Conservation (phyloP, 2,113 vertebrate species). For the Zosterops hypoxanthus region DNA sequence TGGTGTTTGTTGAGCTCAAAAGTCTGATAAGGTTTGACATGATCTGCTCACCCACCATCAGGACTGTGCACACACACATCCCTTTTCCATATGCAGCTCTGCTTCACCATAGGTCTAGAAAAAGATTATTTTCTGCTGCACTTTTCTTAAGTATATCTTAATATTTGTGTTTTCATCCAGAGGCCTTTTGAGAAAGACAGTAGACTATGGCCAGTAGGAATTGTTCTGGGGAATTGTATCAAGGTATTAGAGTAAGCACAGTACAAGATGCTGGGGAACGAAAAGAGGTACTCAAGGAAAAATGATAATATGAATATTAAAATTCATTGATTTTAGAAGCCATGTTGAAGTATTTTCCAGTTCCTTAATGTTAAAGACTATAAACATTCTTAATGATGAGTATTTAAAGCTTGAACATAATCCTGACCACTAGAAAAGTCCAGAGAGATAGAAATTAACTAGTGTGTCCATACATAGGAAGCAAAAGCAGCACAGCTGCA, state of each 20-base stretch:
- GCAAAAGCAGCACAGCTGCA: neutral
- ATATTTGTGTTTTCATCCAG: neutral
- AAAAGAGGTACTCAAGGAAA: neutral
- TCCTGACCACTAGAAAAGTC: neutral
- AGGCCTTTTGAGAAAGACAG: neutral
- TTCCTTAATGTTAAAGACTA: neutral
- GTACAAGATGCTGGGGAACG: neutral
- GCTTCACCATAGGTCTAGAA: neutral
- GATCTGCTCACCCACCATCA: neutral
- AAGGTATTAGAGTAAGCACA: neutral
- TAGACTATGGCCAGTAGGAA: neutral
- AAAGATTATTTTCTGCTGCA: neutral
- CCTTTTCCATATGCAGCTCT: neutral
- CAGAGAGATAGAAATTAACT: neutral
- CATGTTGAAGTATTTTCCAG: neutral
- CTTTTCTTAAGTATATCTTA: neutral
- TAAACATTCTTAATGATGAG: neutral
- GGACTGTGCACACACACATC: neutral
- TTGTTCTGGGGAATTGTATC: neutral
- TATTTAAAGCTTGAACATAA: neutral
- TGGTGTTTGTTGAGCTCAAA: neutral
- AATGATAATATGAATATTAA: neutral
- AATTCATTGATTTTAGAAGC: neutral
- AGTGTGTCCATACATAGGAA: neutral
- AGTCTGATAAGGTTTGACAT: fast-evolving